A percentile compares a stretch with the other conserved stretches of the same genome.
phyloP scores from a whole-genome alignment of 1,140 invertebrate species.

The Drosophila mauritiana region DNA sequence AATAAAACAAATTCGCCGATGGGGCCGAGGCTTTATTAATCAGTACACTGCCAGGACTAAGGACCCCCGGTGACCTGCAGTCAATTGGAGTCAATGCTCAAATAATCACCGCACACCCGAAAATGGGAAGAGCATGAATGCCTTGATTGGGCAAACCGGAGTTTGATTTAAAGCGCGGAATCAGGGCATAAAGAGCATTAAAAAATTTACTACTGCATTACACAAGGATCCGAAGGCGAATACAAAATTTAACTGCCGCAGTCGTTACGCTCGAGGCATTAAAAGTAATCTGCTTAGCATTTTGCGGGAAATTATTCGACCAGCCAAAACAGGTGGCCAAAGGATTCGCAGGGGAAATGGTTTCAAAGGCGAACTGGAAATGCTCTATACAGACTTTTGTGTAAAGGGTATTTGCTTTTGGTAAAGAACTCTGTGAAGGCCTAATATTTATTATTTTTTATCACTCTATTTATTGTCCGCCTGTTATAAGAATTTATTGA shows the following conservation, averaged over 20 bases:
- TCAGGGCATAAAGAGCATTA: slow-evolving; percentile 41
- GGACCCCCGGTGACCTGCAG: slow-evolving; percentile 23
- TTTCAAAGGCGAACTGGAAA: neutral
- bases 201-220: slow-evolving; percentile 53
- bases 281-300: slow-evolving; percentile 75
- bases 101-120: slow-evolving; percentile 53
- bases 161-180: slow-evolving; percentile 64
- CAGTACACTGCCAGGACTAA: slow-evolving; percentile 40
- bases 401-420: no score
- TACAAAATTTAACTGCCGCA: slow-evolving; percentile 73
- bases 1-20: slow-evolving; percentile 63
- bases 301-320: slow-evolving; percentile 65
- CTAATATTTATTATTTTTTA: neutral
- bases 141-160: slow-evolving; percentile 61
- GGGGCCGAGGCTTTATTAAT: slow-evolving; percentile 70
- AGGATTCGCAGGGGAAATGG: neutral
- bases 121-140: slow-evolving; percentile 13
- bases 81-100: slow-evolving; percentile 68
- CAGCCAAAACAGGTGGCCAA: slow-evolving; percentile 57
- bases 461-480: neutral
- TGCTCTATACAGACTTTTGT: neutral
- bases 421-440: no score
- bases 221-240: slow-evolving; percentile 33
- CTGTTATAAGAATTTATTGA: neutral
- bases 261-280: slow-evolving; percentile 64